A percentile compares a stretch with the other conserved stretches of the same genome.
Evolutionary conservation across 1,140 invertebrate genomes (phyloP).

Genomic region (Scaptomyza montana): DNA sequence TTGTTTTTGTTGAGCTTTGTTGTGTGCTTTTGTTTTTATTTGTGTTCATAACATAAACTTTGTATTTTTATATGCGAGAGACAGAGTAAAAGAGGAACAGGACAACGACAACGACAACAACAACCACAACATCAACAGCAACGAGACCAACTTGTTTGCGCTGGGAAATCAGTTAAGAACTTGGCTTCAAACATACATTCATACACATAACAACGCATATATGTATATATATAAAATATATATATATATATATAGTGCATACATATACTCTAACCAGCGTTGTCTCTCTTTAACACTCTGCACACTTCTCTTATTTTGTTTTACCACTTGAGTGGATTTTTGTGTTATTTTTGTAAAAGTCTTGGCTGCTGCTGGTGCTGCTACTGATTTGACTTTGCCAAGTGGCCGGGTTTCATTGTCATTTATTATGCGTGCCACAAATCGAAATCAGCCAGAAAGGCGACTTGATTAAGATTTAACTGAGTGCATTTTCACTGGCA

Average conservation of each 20-base stretch:
- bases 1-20: slow-evolving; percentile 68
- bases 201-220: no score
- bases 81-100: slow-evolving; percentile 15
- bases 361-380: neutral
- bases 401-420: slow-evolving; percentile 28
- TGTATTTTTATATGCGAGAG: slow-evolving; percentile 76
- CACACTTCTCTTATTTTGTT: slow-evolving; percentile 55
- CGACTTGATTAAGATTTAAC: slow-evolving; percentile 81
- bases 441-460: slow-evolving; percentile 74
- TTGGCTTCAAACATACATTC: slow-evolving; percentile 41
- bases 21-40: slow-evolving; percentile 77
- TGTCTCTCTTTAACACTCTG: slow-evolving; percentile 65
- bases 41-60: slow-evolving; percentile 82
- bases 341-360: slow-evolving; percentile 72
- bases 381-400: slow-evolving; percentile 60
- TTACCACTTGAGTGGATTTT: slow-evolving; percentile 82
- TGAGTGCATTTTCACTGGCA: slow-evolving; percentile 49
- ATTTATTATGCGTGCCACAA: slow-evolving; percentile 80
- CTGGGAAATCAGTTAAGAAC: slow-evolving; percentile 81
- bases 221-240: no score
- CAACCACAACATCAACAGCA: slow-evolving; percentile 19
- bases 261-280: slow-evolving; percentile 45
- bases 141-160: slow-evolving; percentile 75
- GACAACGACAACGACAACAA: neutral
- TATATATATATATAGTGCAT: slow-evolving; percentile 19